These are phyloP conservation scores for Plotosus lineatus DNA, from an alignment of 2,113 vertebrate species.

Conservation along the genomic window DNA sequence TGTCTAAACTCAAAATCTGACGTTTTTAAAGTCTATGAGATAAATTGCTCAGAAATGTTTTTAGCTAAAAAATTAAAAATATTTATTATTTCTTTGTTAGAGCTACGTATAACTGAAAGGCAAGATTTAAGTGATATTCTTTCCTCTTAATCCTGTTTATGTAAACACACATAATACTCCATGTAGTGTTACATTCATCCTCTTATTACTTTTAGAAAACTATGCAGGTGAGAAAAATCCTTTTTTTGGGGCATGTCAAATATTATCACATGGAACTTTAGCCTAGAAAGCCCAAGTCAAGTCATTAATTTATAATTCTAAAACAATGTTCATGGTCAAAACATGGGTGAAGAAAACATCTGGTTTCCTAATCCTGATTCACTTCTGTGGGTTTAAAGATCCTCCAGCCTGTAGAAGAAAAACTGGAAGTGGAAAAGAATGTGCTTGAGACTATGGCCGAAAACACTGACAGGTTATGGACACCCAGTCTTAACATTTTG, in stretches of 20 bases:
- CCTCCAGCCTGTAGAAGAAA: background rate
- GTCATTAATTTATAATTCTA: too few relatives aligned
- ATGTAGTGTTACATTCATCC: background rate
- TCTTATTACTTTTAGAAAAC: background rate
- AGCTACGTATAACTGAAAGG: too few relatives aligned
- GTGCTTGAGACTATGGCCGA: background rate
- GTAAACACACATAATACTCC: background rate
- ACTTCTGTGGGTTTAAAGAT: background rate
- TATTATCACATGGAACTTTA: background rate
- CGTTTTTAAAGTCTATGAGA: too few relatives aligned
- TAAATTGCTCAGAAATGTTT: too few relatives aligned
- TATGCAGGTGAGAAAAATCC: background rate
- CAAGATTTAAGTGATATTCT: too few relatives aligned
- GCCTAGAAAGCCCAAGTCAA: background rate
- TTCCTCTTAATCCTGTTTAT: background rate
- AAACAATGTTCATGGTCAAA: background rate
- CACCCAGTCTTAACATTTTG: background rate
- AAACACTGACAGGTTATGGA: background rate
- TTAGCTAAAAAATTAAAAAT: too few relatives aligned
- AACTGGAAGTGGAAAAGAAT: background rate
- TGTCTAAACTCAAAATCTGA: too few relatives aligned
- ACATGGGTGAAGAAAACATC: constrained; percentile 7
- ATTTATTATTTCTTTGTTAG: too few relatives aligned
- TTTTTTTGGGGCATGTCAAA: background rate
- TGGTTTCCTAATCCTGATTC: constrained; percentile 12